These are phyloP conservation scores for Plumapathes pennacea DNA, from an alignment of 92 coral and sea anemone genomes.

Conservation along the genomic window DNA sequence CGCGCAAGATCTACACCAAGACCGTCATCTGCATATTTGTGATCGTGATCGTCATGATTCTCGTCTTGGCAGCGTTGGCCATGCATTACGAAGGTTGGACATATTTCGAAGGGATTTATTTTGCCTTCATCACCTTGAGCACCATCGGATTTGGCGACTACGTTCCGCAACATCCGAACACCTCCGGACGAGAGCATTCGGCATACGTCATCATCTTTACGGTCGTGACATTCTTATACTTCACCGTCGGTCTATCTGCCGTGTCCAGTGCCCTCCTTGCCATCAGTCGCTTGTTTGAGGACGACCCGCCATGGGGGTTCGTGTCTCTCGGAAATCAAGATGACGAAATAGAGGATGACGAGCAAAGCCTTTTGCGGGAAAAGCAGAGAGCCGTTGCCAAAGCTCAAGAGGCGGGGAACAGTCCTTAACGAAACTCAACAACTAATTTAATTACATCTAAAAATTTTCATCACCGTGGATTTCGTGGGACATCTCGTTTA, in stretches of 20 bases:
- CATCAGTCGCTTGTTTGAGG: slow-evolving; percentile 93
- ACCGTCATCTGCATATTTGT: slow-evolving; percentile 81
- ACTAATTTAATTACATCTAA: no score
- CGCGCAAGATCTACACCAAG: slow-evolving; percentile 69
- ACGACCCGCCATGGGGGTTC: slow-evolving; percentile 98
- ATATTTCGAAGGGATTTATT: slow-evolving; percentile 95
- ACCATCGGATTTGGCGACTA: slow-evolving; percentile 98
- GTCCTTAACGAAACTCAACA: no score
- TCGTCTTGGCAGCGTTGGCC: slow-evolving; percentile 82
- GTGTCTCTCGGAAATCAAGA: slow-evolving; percentile 70
- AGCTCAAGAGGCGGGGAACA: slow-evolving; percentile 10
- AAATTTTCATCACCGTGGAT: no score
- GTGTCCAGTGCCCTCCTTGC: slow-evolving; percentile 99
- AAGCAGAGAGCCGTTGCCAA: slow-evolving; percentile 33
- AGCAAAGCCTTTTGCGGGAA: slow-evolving; percentile 63
- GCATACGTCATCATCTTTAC: slow-evolving; percentile 94
- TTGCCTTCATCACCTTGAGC: slow-evolving; percentile 92
- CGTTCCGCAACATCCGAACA: slow-evolving; percentile 91
- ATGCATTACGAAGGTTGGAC: slow-evolving; percentile 97
- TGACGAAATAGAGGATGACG: slow-evolving; percentile 70
- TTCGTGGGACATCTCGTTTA: no score
- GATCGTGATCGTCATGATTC: slow-evolving; percentile 71
- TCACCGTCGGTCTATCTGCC: slow-evolving; percentile 95
- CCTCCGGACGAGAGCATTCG: slow-evolving; percentile 69
- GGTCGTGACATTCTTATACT: slow-evolving; percentile 87